phyloP scores from a whole-genome alignment of 2,888 invertebrate species.

The Caenorhabditis zanzibari region DNA sequence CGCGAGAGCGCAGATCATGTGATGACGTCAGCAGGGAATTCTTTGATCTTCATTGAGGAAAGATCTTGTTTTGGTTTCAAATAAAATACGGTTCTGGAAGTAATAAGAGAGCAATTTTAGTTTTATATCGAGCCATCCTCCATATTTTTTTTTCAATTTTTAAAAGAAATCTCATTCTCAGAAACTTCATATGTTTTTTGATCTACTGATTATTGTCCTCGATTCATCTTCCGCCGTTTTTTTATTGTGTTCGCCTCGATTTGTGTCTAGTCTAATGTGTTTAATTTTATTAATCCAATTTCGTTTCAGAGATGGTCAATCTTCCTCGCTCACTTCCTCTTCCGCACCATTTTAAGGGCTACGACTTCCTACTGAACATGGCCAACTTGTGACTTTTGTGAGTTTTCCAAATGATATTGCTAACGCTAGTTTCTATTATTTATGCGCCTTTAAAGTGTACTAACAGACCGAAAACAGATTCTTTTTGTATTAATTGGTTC shows the following conservation, averaged over 20 bases:
- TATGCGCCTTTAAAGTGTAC: background rate
- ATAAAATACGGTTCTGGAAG: too few species aligned
- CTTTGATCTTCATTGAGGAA: slow-evolving; percentile 21
- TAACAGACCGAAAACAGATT: too few species aligned
- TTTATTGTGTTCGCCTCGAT: background rate
- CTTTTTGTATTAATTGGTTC: too few species aligned
- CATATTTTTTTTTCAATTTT: too few species aligned
- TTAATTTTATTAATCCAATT: background rate
- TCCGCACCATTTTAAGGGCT: background rate
- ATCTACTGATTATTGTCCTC: background rate
- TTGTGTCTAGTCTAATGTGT: slow-evolving; percentile 16
- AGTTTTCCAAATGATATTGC: too few species aligned
- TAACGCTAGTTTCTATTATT: background rate
- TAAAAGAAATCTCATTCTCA: too few species aligned
- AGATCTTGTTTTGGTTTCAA: background rate
- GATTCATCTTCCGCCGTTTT: background rate
- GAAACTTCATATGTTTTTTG: too few species aligned
- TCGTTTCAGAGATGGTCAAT: slow-evolving; percentile 4
- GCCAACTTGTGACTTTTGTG: slow-evolving; percentile 12
- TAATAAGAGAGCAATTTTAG: too few species aligned
- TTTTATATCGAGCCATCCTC: too few species aligned
- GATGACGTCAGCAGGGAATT: slow-evolving; percentile 38
- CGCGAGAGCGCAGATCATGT: slow-evolving; percentile 44
- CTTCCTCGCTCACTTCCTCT: background rate
- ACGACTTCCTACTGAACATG: background rate